Conservation (phyloP, 2,113 vertebrate genomes). For the Corythornis madagascariensis region DNA sequence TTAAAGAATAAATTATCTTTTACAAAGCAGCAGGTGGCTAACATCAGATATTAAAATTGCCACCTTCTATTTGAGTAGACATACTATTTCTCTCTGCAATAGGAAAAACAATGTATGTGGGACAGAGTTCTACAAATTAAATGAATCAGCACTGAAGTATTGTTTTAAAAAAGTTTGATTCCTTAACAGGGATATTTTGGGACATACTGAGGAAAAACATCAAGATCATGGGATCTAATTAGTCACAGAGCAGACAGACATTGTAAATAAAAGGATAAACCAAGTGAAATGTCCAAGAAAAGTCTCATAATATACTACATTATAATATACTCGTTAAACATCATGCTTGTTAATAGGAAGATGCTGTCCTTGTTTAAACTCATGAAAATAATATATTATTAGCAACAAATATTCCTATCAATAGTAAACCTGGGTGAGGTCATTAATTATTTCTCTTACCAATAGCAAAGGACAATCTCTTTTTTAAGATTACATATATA, state of each 20-base stretch:
- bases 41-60: neutral
- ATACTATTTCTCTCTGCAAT: neutral
- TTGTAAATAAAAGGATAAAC: neutral
- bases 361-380: neutral
- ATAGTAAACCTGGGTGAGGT: neutral
- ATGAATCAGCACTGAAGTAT: neutral
- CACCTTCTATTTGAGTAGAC: neutral
- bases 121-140: neutral
- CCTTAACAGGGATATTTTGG: neutral
- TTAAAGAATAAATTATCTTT: neutral
- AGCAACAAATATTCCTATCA: neutral
- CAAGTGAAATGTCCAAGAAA: neutral
- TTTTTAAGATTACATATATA: neutral
- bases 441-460: neutral
- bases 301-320: neutral
- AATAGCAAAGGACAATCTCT: neutral
- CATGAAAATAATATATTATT: neutral
- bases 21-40: neutral
- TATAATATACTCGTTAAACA: neutral
- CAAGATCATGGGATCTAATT: neutral
- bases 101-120: neutral
- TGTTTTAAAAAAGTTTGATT: neutral
- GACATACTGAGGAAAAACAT: neutral
- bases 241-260: neutral
- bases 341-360: neutral